Conservation (phyloP, 1,140 invertebrate genomes). For the Drosophila mojavensis region DNA sequence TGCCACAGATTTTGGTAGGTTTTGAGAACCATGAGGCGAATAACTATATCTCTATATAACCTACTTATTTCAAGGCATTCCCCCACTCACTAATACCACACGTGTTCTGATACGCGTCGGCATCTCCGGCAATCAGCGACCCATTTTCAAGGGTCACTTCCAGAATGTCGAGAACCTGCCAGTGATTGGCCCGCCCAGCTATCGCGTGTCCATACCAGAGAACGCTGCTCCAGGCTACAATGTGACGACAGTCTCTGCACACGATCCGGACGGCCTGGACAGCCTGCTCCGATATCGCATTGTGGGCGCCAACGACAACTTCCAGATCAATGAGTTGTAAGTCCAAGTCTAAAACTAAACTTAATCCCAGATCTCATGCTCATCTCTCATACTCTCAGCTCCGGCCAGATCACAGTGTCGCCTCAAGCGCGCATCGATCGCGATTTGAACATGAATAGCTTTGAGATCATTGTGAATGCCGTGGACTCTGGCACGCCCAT, state of each 20-base stretch:
- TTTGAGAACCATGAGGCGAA: too few species aligned
- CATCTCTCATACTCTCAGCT: constrained; percentile 79
- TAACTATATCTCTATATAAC: too few species aligned
- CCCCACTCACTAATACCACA: constrained; percentile 88
- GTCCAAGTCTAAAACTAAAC: constrained; percentile 27
- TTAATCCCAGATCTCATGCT: neutral
- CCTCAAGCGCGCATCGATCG: constrained; percentile 90
- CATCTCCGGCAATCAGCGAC: constrained; percentile 90
- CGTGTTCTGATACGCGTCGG: constrained; percentile 89
- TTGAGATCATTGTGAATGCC: constrained; percentile 89
- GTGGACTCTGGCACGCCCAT: constrained; percentile 90
- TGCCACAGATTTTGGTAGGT: constrained; percentile 89
- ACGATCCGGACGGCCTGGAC: constrained; percentile 91
- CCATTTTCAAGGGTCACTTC: constrained; percentile 90
- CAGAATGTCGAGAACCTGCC: constrained; percentile 85
- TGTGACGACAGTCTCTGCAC: constrained; percentile 89
- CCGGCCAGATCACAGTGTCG: constrained; percentile 90
- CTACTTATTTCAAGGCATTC: constrained; percentile 68
- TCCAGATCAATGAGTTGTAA: constrained; percentile 90
- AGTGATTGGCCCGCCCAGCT: constrained; percentile 87
- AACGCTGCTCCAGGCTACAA: constrained; percentile 88
- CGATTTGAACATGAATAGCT: constrained; percentile 87
- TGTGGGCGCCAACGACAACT: constrained; percentile 91
- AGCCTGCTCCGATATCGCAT: constrained; percentile 89
- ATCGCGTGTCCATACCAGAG: constrained; percentile 89